Evolutionary conservation across 23 tunicate species (phyloP), one percentile per base, ranked within the genome.

Genomic region (Corella eumyota): DNA sequence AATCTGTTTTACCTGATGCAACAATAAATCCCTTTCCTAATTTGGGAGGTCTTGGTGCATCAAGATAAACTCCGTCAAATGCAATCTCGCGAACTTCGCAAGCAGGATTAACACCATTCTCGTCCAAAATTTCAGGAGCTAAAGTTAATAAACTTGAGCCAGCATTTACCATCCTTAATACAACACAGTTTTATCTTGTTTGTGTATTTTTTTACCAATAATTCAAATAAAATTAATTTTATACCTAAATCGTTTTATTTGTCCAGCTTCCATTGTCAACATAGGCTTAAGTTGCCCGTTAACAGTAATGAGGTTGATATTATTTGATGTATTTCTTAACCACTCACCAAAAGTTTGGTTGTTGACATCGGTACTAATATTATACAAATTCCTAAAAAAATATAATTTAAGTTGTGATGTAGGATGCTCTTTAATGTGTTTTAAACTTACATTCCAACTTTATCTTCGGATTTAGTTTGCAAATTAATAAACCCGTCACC

Each of bases 201-300:
- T 15, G 13, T 40, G 48, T 9, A 9, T 40, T 40, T 40, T 9
- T 40, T 40, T n/a, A n/a, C 15, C 11, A 40, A 15, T 9, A 40
- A 9, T 15, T 15, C 15, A 40, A 9, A 40, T 15, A 40, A 40
- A 40, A 40, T 40, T 11, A 11, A 40, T 9, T 15, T 40, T 40
- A 17, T 38, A 64, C 69, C 69, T 36, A 17, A 64, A 20, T 4
- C 69, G 55, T 64, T 64, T 64, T 56, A 64, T 64, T 64, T 64
- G 69, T 32, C 69, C 69, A 4, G 56, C 30, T 26, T 36, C 34
- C 35, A 45, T 20, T 17, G 4, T 6, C 11, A 64, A 7, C 28
- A 21, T 45, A 45, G 69, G 69, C 24, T 45, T 34, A 6, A 64
- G 30, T 5, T 64, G 28, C n/a, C 69, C 69, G 36, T 64, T 64